Evolutionary conservation across 2,113 vertebrate species (phyloP).

Genomic region (Forbesichthys agassizii): DNA sequence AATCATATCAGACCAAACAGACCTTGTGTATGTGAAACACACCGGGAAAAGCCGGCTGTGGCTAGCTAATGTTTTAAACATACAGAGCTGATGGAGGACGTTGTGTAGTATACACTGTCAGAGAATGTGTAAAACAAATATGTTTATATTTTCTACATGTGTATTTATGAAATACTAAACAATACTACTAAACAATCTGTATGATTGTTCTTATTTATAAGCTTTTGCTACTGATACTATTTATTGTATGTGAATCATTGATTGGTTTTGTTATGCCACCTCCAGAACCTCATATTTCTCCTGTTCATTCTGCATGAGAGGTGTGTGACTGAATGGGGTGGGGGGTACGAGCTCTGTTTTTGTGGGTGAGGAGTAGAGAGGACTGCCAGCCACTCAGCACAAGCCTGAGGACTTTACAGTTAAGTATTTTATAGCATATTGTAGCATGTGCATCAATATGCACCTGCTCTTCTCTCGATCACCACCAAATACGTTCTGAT

Average conservation of each 20-base stretch:
- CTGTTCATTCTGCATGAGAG: too few species aligned
- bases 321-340: too few species aligned
- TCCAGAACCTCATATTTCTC: too few species aligned
- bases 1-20: conserved; percentile 38
- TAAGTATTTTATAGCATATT: neutral
- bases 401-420: too few species aligned
- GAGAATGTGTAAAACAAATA: neutral
- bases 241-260: too few species aligned
- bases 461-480: neutral
- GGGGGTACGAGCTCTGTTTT: neutral
- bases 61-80: conserved; percentile 58
- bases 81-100: conserved; percentile 31
- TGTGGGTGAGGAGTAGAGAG: neutral
- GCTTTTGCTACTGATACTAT: too few species aligned
- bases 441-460: conserved; percentile 3
- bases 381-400: too few species aligned
- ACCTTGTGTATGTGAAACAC: conserved; percentile 46
- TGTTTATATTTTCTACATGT: too few species aligned
- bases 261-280: too few species aligned
- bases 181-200: too few species aligned
- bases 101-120: neutral
- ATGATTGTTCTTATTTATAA: too few species aligned
- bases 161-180: too few species aligned
- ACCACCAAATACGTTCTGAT: neutral
- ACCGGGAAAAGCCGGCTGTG: conserved; percentile 47